These are phyloP conservation scores for Neopelma chrysocephalum DNA, from an alignment of 2,797 vertebrate genomes.

Conservation along the genomic window DNA sequence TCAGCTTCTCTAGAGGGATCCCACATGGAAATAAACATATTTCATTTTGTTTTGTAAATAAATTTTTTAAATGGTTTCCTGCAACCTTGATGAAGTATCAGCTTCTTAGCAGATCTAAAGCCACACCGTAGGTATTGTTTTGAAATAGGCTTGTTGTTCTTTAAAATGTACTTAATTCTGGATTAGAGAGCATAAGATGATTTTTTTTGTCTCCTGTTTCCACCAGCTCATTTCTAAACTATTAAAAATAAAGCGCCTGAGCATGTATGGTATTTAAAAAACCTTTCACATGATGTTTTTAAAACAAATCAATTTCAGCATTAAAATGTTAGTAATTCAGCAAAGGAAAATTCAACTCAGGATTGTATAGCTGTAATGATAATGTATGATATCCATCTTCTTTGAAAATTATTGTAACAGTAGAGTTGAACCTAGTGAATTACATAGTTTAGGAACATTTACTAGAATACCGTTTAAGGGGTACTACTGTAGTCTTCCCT, in stretches of 20 bases:
- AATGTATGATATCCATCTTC: constrained; percentile 68
- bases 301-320: constrained; percentile 77
- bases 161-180: constrained; percentile 72
- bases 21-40: constrained; percentile 48
- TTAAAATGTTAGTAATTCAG: constrained; percentile 75
- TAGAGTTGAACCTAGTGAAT: constrained; percentile 69
- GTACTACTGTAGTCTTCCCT: constrained; percentile 58
- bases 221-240: constrained; percentile 68
- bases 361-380: constrained; percentile 70
- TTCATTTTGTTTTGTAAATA: constrained; percentile 66
- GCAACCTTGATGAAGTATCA: constrained; percentile 70
- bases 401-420: constrained; percentile 69
- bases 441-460: constrained; percentile 72
- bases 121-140: constrained; percentile 49
- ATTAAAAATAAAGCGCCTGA: constrained; percentile 74
- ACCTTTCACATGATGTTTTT: constrained; percentile 73
- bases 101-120: constrained; percentile 53
- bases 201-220: constrained; percentile 19
- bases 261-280: constrained; percentile 73
- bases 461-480: constrained; percentile 55
- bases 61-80: constrained; percentile 55
- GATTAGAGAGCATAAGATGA: constrained; percentile 57
- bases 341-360: constrained; percentile 70
- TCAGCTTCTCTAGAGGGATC: constrained; percentile 39
- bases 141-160: constrained; percentile 75